Percentiles rank a stretch among this genome's conserved stretches.
Evolutionary conservation across 2,113 vertebrate genomes (phyloP).

Genomic region (Brachypteracias leptosomus): DNA sequence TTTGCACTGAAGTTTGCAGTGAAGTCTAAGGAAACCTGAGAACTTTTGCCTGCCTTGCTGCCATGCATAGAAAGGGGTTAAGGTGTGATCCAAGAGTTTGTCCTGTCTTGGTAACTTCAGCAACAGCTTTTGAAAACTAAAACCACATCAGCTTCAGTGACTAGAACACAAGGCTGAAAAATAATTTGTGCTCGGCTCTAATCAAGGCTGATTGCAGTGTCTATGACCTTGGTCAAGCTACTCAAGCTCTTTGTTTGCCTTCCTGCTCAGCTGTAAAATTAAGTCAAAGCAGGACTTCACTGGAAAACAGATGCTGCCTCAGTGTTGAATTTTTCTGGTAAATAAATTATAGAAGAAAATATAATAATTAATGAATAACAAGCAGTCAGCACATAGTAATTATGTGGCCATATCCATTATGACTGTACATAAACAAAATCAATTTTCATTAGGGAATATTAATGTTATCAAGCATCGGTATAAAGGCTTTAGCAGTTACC

Average conservation of each 20-base stretch:
- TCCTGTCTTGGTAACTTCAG: not conserved
- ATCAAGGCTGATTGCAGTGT: conserved; percentile 40
- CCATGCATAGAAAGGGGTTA: not conserved
- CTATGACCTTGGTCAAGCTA: conserved; percentile 67
- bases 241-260: conserved; percentile 4
- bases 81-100: not conserved
- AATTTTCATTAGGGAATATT: conserved; percentile 73
- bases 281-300: conserved; percentile 62
- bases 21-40: not conserved
- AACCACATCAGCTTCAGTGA: not conserved
- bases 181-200: not conserved
- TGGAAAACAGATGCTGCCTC: conserved; percentile 73
- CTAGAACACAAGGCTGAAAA: not conserved
- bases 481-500: not conserved
- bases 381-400: conserved; percentile 62
- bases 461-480: conserved; percentile 46
- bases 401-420: conserved; percentile 60
- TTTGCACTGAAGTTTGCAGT: not conserved
- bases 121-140: not conserved
- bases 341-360: conserved; percentile 66
- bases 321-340: conserved; percentile 32
- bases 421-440: conserved; percentile 74
- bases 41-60: not conserved
- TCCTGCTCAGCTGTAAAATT: conserved; percentile 70
- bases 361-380: conserved; percentile 77